Evolutionary conservation across 2,888 invertebrate species (phyloP).

Genomic region (Schizotus pectinicornis): DNA sequence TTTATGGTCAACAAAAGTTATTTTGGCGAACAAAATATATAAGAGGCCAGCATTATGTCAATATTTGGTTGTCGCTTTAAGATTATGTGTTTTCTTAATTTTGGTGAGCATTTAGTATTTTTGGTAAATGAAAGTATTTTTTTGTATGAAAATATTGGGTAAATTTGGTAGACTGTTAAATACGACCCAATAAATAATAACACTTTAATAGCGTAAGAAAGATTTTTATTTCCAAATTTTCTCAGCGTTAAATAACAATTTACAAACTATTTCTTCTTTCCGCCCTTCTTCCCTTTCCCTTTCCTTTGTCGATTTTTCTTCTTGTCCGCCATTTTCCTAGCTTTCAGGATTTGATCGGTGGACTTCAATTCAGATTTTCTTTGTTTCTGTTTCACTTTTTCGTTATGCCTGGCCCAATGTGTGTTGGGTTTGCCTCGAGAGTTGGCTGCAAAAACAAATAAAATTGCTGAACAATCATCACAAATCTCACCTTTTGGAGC

Average conservation of each 20-base stretch:
- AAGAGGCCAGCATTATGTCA: too few species aligned
- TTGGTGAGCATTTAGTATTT: too few species aligned
- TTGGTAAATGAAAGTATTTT: too few species aligned
- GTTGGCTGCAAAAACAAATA: constrained; percentile 28
- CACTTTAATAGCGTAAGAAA: too few species aligned
- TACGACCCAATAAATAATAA: too few species aligned
- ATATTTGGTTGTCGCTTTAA: too few species aligned
- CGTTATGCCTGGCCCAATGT: constrained; percentile 81
- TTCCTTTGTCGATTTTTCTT: constrained; percentile 65
- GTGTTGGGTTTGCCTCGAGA: constrained; percentile 64
- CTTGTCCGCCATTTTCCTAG: constrained; percentile 68
- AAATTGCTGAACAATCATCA: constrained; percentile 5
- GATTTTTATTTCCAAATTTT: too few species aligned
- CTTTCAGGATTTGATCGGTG: constrained; percentile 81
- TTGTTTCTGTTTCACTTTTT: constrained; percentile 70
- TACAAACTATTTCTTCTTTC: constrained; percentile 33
- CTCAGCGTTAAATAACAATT: constrained; percentile 11
- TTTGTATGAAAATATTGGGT: too few species aligned
- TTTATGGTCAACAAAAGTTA: too few species aligned
- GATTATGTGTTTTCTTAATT: too few species aligned
- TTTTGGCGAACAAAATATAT: too few species aligned
- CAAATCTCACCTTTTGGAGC: constrained; percentile 27
- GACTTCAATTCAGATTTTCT: constrained; percentile 68
- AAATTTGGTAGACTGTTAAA: too few species aligned
- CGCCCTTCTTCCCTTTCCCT: constrained; percentile 57